These are phyloP conservation scores for Phyllopteryx taeniolatus DNA, from an alignment of 2,113 vertebrate species.

Conservation along the genomic window DNA sequence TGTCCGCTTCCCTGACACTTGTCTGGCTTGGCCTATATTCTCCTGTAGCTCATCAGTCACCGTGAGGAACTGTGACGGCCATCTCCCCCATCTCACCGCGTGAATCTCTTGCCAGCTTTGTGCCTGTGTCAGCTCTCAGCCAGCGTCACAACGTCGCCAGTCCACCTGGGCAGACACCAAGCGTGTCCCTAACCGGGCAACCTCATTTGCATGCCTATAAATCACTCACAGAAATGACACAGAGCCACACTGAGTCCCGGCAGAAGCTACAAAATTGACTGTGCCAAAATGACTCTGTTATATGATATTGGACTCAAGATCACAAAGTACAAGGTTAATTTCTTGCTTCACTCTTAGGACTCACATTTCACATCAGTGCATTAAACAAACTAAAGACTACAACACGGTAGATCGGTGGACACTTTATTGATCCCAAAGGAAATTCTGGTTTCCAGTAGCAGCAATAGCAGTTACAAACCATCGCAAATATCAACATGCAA, in stretches of 20 bases:
- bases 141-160: slow-evolving; percentile 20
- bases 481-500: neutral
- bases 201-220: slow-evolving; percentile 71
- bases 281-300: slow-evolving; percentile 5
- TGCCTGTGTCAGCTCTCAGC: slow-evolving; percentile 66
- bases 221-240: slow-evolving; percentile 64
- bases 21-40: slow-evolving; percentile 67
- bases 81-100: slow-evolving; percentile 49
- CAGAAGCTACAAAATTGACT: slow-evolving; percentile 32
- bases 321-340: slow-evolving; percentile 22
- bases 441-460: neutral
- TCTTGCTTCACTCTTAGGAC: neutral
- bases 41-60: slow-evolving; percentile 69
- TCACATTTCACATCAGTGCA: neutral
- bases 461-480: neutral
- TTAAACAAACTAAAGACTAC: neutral
- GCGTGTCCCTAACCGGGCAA: slow-evolving; percentile 61
- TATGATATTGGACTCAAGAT: slow-evolving; percentile 30
- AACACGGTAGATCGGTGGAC: neutral
- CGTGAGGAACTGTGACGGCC: slow-evolving; percentile 66
- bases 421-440: neutral
- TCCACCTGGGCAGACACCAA: slow-evolving; percentile 44
- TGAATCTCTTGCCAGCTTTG: slow-evolving; percentile 50
- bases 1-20: slow-evolving; percentile 65
- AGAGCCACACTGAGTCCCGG: slow-evolving; percentile 36